These are phyloP conservation scores for Neoascia interrupta DNA, from an alignment of 2,888 invertebrate genomes.

Conservation along the genomic window DNA sequence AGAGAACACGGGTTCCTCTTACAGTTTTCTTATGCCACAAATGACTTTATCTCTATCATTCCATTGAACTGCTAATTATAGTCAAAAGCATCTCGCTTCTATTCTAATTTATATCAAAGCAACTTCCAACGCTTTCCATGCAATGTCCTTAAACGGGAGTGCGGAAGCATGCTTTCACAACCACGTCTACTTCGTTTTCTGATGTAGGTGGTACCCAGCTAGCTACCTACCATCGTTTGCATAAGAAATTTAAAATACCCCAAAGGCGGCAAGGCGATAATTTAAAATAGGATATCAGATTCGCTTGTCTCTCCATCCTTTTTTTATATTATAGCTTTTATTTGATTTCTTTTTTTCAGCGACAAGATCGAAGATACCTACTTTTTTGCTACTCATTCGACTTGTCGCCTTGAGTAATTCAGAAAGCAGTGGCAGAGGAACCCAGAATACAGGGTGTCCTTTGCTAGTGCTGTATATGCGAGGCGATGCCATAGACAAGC, in stretches of 20 bases:
- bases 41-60: conserved; percentile 50
- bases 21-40: too few relatives aligned
- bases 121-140: conserved; percentile 31
- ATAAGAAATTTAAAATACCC: conserved; percentile 64
- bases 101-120: conserved; percentile 52
- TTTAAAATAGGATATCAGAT: conserved; percentile 66
- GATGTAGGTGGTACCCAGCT: neutral
- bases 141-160: conserved; percentile 42
- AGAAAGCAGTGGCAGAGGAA: conserved; percentile 20
- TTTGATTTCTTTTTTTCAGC: conserved; percentile 47
- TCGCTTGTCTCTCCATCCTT: conserved; percentile 39
- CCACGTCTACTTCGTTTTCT: conserved; percentile 5
- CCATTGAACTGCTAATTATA: conserved; percentile 40
- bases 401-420: conserved; percentile 53
- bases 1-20: too few relatives aligned
- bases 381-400: conserved; percentile 52
- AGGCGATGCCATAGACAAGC: too few relatives aligned
- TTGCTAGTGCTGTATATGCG: neutral
- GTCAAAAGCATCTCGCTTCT: neutral
- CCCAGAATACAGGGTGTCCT: neutral
- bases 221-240: conserved; percentile 52
- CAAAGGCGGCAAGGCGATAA: conserved; percentile 58
- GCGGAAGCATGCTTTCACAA: too few relatives aligned
- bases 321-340: conserved; percentile 19
- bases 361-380: conserved; percentile 68